Evolutionary conservation across 2,888 invertebrate genomes (phyloP).

Genomic region (Eupithecia tripunctaria): DNA sequence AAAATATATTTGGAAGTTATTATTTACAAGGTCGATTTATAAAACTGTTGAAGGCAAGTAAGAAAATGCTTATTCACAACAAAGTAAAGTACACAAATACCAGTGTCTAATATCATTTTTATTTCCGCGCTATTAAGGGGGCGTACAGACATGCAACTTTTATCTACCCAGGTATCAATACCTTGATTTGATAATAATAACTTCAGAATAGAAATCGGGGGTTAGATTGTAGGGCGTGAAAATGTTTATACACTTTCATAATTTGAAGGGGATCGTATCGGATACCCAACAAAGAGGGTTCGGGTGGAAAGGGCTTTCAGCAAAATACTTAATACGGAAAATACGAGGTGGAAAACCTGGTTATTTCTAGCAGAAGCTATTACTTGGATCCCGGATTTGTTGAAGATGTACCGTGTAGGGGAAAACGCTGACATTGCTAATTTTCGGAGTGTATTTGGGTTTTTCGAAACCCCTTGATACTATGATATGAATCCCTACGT

Average conservation of each 20-base stretch:
- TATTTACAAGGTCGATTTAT: background rate
- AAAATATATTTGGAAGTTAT: background rate
- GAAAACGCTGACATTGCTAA: constrained; percentile 1
- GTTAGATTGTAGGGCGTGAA: constrained; percentile 76
- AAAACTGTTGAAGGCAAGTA: background rate
- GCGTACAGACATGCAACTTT: constrained; percentile 68
- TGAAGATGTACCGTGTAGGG: constrained; percentile 37
- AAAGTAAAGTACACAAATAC: background rate
- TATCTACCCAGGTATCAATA: constrained; percentile 79
- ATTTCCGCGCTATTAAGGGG: constrained; percentile 76
- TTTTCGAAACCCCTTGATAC: background rate
- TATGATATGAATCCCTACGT: too few species aligned
- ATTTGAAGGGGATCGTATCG: constrained; percentile 81
- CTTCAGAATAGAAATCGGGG: constrained; percentile 76
- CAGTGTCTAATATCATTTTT: constrained; percentile 58
- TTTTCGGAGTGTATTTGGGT: background rate
- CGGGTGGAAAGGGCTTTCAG: constrained; percentile 72
- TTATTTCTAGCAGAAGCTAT: constrained; percentile 64
- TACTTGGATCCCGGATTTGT: constrained; percentile 62
- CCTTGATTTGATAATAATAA: constrained; percentile 84
- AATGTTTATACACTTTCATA: constrained; percentile 85
- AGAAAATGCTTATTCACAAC: background rate
- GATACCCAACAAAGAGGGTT: constrained; percentile 72
- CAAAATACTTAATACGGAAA: constrained; percentile 80
- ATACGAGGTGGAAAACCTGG: constrained; percentile 74